Base-by-base conservation (phyloP, 1,140 invertebrate genomes). In the Idris sp. region DNA sequence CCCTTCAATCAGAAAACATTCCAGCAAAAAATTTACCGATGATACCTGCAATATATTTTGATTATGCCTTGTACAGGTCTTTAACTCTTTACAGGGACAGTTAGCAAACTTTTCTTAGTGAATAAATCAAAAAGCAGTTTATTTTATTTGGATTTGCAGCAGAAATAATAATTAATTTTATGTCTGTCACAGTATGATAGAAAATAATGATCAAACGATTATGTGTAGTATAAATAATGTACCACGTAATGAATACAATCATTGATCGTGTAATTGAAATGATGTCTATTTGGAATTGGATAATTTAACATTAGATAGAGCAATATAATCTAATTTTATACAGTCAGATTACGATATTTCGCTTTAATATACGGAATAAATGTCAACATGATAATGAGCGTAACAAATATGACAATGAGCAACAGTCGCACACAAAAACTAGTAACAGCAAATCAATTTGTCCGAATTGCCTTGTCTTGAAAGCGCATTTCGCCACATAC, bases 381-480 rank as follows among this genome's bases (percentile, higher is more conserved):
- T 19, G 41, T 35, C 30, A 46, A 28, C 22, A 33, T 59, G 13
- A 46, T 36, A 30, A 59, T 18, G 19, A 46, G 19, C 18, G 59
- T 49, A 51, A 40, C 59, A 64, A 64, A 64, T 64, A 51, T 49
- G 46, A 51, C 59, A 64, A 51, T 49, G 36, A 51, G 10, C 33
- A 18, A 11, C 31, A 33, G 11, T n/a, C 35, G 13, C 35, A 36
- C 2, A 10, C 11, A 53, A 53, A 51, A 64, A 64, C 28, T 53
- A 41, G 40, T 48, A 31, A 51, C 25, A 31, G 22, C 33, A 53
- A 64, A 64, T 64, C 59, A 48, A 64, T 51, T 62, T 43, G n/a
- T n/a, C n/a, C n/a, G n/a, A n/a, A n/a, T n/a, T n/a, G n/a, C n/a
- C n/a, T n/a, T n/a, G n/a, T 53, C 48, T 53, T 48, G 46, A 44